Evolutionary conservation across 2,888 invertebrate genomes (phyloP), one percentile per base, ranked within the genome.

Genomic region (Chaetogeoica ovagalla): DNA sequence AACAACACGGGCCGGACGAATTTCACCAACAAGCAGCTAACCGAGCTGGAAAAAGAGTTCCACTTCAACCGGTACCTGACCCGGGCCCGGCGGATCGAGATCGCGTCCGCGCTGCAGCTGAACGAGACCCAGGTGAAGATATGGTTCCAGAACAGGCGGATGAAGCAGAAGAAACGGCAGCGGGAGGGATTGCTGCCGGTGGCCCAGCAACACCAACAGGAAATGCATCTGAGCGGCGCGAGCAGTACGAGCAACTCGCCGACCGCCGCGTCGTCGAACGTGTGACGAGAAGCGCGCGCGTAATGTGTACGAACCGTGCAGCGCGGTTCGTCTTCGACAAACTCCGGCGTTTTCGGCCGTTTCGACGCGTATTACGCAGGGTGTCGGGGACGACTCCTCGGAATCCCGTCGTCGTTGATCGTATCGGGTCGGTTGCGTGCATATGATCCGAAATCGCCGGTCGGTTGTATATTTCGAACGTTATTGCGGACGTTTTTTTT

Each of bases 11-110:
- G 97, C 57, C 90, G 99, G 77, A 99, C 99, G 60, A 99, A 99
- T 88, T 99, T 99, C 89, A 98, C 98, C 84, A 99, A 98, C 88
- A 98, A 98, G 87, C 99, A 99, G 87, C 91, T 99, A 83, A 99
- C 98, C 3, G 99, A 99, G 87, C 90, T 99, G 83, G 99, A 99
- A 87, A 99, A 99, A 86, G 98, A 99, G 87, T 99, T 98, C 88
- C 98, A 98, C 87, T 98, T 97, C 88, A 98, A 98, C 89, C 98
- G 97, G 88, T 99, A 99, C 89, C 91, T 99, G 85, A 99, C 98
- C 60, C 89, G 98, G 84, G 98, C 97, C 60, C 89, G 98, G 83
- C 90, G 99, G 84, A 98, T 98, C 86, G 99, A 99, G 88, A 99
- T 99, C 84, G 99, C 99, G 0, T 94, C 96, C 4, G 94, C 97